Conservation (phyloP, 2,888 invertebrate genomes). For the Augiades crinisus region DNA sequence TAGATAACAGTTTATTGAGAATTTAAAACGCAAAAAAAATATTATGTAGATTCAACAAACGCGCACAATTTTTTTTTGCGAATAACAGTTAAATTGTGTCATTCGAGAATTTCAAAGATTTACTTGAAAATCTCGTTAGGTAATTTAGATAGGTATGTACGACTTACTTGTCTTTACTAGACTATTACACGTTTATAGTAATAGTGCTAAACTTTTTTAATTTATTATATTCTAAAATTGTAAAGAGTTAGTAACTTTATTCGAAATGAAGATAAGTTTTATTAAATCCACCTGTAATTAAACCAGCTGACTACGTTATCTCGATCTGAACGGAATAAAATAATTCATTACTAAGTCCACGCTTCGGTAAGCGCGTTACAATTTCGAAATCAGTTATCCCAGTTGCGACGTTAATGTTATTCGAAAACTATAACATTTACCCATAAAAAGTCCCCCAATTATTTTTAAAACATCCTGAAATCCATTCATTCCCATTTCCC, state of each 20-base stretch:
- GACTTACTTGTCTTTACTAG: no score
- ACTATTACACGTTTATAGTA: no score
- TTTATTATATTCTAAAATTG: slow-evolving; percentile 1
- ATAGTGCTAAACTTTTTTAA: not conserved
- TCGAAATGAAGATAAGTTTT: slow-evolving; percentile 11
- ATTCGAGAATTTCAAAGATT: no score
- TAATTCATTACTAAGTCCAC: slow-evolving; percentile 22
- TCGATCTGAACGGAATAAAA: slow-evolving; percentile 20
- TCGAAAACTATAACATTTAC: slow-evolving; percentile 8
- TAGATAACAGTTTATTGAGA: no score
- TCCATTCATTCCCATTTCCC: slow-evolving; percentile 63
- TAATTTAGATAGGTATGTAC: no score
- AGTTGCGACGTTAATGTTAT: slow-evolving; percentile 8
- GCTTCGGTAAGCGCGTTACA: slow-evolving; percentile 9
- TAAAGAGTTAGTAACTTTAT: not conserved
- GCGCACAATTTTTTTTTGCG: no score
- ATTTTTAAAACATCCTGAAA: slow-evolving; percentile 38
- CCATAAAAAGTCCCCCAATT: slow-evolving; percentile 9
- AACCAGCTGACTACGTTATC: slow-evolving; percentile 12
- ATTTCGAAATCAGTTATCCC: slow-evolving; percentile 15
- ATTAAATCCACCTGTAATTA: slow-evolving; percentile 16
- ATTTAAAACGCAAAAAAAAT: no score
- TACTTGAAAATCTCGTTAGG: no score
- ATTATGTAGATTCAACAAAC: no score
- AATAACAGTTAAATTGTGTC: no score